These are phyloP conservation scores for Neelides sp. DNA, from an alignment of 1,140 invertebrate genomes.

Conservation along the genomic window DNA sequence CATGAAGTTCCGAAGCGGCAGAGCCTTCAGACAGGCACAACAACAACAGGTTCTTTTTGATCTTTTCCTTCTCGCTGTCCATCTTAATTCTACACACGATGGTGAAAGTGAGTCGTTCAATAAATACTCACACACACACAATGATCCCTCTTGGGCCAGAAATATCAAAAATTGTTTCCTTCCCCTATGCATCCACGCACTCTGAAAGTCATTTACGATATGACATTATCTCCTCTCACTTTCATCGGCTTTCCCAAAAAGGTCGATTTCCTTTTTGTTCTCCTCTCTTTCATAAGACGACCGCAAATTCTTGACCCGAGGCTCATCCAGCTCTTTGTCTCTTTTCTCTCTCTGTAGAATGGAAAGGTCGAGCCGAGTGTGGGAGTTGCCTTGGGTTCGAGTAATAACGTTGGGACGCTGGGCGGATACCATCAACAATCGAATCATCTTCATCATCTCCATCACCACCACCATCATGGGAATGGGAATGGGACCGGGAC, in stretches of 20 bases:
- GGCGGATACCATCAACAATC: conserved; percentile 19
- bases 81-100: not conserved
- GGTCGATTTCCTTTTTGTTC: no score
- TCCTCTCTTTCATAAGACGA: no score
- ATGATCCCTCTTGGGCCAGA: no score
- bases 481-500: conserved; percentile 22
- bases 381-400: conserved; percentile 17
- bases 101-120: not conserved
- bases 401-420: conserved; percentile 27
- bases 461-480: conserved; percentile 15
- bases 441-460: conserved; percentile 10
- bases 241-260: no score
- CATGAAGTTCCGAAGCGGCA: conserved; percentile 27
- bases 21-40: conserved; percentile 14
- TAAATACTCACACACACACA: no score
- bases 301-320: not conserved
- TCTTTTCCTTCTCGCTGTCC: not conserved
- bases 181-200: no score
- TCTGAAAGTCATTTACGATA: no score
- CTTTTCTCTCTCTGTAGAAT: conserved; percentile 11
- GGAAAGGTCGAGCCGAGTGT: conserved; percentile 30
- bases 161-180: no score
- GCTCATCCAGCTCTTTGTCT: not conserved
- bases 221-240: no score
- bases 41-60: conserved; percentile 17